Evolutionary conservation across 2,888 invertebrate species (phyloP).

Genomic region (Melangyna quadrimaculata): DNA sequence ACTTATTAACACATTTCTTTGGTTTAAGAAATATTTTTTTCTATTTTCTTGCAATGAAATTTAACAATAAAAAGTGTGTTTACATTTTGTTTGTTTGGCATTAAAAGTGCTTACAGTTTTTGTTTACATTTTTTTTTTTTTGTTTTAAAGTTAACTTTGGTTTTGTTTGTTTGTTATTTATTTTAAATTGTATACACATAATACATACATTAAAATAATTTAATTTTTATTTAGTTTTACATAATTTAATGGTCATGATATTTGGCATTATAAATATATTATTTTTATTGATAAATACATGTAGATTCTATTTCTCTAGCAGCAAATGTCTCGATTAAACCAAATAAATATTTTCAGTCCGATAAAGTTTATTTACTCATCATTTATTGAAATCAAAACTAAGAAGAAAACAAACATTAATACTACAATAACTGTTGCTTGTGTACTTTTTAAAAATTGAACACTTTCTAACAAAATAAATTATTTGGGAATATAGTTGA

Average conservation of each 20-base stretch:
- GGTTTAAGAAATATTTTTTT: not conserved
- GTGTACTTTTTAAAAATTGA: no score
- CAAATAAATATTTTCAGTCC: no score
- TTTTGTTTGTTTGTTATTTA: not conserved
- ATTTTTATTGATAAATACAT: no score
- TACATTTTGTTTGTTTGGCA: not conserved
- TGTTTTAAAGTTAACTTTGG: not conserved
- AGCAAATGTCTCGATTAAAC: no score
- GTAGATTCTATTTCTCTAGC: no score
- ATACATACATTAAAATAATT: not conserved
- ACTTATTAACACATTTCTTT: constrained; percentile 13
- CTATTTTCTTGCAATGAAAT: not conserved
- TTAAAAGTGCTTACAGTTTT: not conserved
- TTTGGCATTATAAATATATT: not conserved
- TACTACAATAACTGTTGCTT: no score
- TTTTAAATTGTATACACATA: not conserved
- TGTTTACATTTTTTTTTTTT: not conserved
- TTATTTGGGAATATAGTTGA: no score
- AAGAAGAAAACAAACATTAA: no score
- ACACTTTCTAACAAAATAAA: no score
- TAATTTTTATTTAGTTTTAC: not conserved
- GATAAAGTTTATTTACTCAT: no score
- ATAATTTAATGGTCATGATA: not conserved
- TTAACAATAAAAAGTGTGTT: not conserved
- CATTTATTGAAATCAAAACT: no score